Evolutionary conservation across 37 sponge, comb jelly and placozoan species (phyloP).

Genomic region (Oscarella lobularis): DNA sequence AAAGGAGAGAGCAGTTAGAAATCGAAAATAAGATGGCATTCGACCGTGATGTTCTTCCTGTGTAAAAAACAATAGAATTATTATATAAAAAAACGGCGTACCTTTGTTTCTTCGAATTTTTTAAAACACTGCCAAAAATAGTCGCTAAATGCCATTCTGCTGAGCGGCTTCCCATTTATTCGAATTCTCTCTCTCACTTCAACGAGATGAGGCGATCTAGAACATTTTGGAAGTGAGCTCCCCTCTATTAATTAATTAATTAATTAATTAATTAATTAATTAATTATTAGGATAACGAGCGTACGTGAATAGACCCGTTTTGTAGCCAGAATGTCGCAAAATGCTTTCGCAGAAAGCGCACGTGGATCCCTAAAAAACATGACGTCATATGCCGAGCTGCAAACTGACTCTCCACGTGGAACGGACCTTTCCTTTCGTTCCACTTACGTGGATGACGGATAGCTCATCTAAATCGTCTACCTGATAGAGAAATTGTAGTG

Average conservation of each 20-base stretch:
- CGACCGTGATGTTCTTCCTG: conserved; percentile 12
- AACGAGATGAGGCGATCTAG: conserved; percentile 75
- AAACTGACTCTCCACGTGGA: too few relatives aligned
- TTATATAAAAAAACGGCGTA: conserved; percentile 3
- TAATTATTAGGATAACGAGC: too few relatives aligned
- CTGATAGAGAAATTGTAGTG: too few relatives aligned
- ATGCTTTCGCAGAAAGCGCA: conserved; percentile 84
- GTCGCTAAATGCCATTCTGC: conserved; percentile 37
- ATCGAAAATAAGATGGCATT: conserved; percentile 76
- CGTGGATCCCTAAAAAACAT: conserved; percentile 67
- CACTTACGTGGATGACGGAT: neutral
- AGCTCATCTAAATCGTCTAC: neutral
- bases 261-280: too few relatives aligned
- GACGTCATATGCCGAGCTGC: neutral
- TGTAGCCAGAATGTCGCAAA: conserved; percentile 40
- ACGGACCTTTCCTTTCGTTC: conserved; percentile 8
- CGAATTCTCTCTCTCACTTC: conserved; percentile 94
- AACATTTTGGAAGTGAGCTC: too few relatives aligned
- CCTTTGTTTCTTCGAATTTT: conserved; percentile 30
- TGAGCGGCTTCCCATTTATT: conserved; percentile 76
- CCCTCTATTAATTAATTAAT: too few relatives aligned
- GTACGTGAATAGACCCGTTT: conserved; percentile 81
- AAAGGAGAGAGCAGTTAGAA: conserved; percentile 72
- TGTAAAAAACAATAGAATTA: too few relatives aligned
- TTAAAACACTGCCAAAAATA: conserved; percentile 76